Evolutionary conservation across 2,113 vertebrate genomes (phyloP).

Genomic region (Bostrychus sinensis): DNA sequence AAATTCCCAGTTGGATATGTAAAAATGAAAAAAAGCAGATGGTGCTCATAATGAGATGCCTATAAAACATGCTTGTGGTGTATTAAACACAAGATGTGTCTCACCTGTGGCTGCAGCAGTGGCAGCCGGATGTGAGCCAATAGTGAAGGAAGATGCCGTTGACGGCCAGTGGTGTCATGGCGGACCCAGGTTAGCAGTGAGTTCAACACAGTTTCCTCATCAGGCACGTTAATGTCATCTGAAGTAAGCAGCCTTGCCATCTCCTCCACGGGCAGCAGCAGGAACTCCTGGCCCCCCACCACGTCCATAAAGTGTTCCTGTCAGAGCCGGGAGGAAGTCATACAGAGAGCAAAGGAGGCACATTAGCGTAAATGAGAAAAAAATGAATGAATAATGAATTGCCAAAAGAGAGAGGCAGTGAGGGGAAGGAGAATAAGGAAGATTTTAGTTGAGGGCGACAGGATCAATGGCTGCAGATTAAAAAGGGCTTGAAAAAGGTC

Average conservation of each 20-base stretch:
- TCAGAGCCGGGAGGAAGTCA: background rate
- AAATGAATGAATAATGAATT: slow-evolving; percentile 36
- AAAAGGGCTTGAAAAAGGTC: slow-evolving; percentile 37
- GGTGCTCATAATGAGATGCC: background rate
- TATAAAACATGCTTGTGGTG: background rate
- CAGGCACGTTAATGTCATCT: slow-evolving; percentile 96
- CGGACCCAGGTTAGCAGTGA: slow-evolving; percentile 92
- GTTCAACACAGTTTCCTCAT: slow-evolving; percentile 93
- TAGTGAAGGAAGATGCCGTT: slow-evolving; percentile 86
- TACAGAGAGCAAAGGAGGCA: background rate
- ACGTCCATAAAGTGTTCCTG: slow-evolving; percentile 98
- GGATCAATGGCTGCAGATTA: slow-evolving; percentile 13
- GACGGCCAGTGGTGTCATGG: slow-evolving; percentile 85
- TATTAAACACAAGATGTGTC: background rate
- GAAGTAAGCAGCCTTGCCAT: slow-evolving; percentile 93
- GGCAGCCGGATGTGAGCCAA: slow-evolving; percentile 92
- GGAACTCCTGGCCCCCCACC: slow-evolving; percentile 95
- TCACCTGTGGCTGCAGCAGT: slow-evolving; percentile 94
- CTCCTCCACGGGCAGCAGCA: slow-evolving; percentile 89
- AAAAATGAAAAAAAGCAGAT: background rate
- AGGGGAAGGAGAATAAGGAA: slow-evolving; percentile 2
- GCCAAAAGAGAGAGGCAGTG: slow-evolving; percentile 9
- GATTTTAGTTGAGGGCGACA: slow-evolving; percentile 9
- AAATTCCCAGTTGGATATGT: background rate
- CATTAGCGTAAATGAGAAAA: background rate